Base-by-base conservation (phyloP, 2,888 invertebrate genomes). In the Tetrapedia diversipes region DNA sequence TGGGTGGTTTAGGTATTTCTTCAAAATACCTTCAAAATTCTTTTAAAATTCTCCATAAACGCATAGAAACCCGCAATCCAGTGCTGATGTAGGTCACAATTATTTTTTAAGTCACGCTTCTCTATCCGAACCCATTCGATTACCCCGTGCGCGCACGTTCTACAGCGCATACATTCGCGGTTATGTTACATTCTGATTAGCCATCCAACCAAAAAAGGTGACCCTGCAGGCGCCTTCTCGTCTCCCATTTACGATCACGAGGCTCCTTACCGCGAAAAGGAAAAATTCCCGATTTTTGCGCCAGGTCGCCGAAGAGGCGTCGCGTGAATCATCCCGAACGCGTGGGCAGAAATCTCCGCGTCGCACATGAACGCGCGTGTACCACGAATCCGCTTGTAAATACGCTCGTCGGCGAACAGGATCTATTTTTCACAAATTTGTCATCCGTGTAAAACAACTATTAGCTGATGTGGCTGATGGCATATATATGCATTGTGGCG, bases 401-500 rank as follows among this genome's bases (percentile, higher is more conserved):
- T 16, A 81, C 69, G 49, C 32, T n/a, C n/a, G 39, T 51, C 56
- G 51, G 56, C 63, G 22, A 43, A 66, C 73, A 75, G 73, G 77
- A 67, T 72, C 79, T 81, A 85, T 84, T 84, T n/a, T n/a, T 85
- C 77, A 77, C 74, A 56, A 82, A 84, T 83, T 88, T 89, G 89
- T 89, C 87, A 85, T 81, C 86, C 85, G 81, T 86, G 83, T 84
- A 84, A 85, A 87, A 86, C 87, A 84, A 86, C 88, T 89, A 89
- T 89, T 89, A 89, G 89, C 88, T n/a, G n/a, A n/a, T n/a, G 79
- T 75, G 82, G 57, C 81, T 83, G 88, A 89, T 88, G 87, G 87
- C 71, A 84, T 83, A 88, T 89, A n/a, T 88, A 89, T 87, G 87
- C n/a, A n/a, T n/a, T n/a, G n/a, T n/a, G n/a, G n/a, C n/a, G n/a